phyloP scores from a whole-genome alignment of 2,888 invertebrate genomes.

The Lypha dubia region DNA sequence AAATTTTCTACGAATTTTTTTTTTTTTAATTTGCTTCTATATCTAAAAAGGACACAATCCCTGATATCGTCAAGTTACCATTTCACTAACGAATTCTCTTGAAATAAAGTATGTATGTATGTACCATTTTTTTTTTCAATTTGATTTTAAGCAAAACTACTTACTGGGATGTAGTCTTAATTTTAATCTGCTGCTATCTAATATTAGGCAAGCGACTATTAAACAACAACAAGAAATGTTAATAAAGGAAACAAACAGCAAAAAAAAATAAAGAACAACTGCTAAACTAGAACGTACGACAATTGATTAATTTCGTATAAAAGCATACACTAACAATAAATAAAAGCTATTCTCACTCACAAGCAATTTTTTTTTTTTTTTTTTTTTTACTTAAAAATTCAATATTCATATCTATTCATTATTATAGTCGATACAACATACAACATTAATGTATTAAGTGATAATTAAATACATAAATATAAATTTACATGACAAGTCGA shows the following conservation, averaged over 20 bases:
- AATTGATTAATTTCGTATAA: conserved; percentile 23
- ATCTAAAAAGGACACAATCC: no score
- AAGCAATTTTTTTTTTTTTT: conserved; percentile 68
- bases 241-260: neutral
- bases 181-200: no score
- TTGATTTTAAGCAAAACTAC: no score
- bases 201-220: neutral
- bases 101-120: no score
- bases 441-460: conserved; percentile 41
- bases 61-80: no score
- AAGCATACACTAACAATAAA: conserved; percentile 37
- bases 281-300: neutral
- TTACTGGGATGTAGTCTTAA: no score
- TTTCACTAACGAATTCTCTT: no score
- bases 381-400: conserved; percentile 60
- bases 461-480: conserved; percentile 60
- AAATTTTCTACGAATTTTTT: no score
- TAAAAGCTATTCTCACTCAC: conserved; percentile 67
- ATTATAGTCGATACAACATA: neutral
- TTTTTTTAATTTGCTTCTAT: no score
- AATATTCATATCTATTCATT: conserved; percentile 4
- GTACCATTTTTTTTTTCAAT: no score
- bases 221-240: no score
- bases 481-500: conserved; percentile 60
- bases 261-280: neutral